Evolutionary conservation across 2,113 vertebrate genomes (phyloP).

Genomic region (Myrmophylax atrothorax): DNA sequence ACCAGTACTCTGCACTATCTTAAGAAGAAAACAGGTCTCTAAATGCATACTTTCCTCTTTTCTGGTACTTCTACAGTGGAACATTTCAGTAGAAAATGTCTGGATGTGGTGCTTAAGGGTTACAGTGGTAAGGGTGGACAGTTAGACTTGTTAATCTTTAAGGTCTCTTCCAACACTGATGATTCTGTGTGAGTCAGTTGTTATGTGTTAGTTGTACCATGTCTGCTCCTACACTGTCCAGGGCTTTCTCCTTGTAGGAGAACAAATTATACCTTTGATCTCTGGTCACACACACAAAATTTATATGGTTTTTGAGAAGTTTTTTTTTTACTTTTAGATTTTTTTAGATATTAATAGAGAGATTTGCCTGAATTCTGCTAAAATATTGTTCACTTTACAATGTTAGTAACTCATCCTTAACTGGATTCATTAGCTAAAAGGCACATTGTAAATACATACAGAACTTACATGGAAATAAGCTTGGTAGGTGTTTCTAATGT

Average conservation of each 20-base stretch:
- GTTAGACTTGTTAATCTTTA: background rate
- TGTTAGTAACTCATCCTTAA: background rate
- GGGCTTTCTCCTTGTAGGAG: background rate
- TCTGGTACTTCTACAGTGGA: background rate
- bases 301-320: rapidly evolving
- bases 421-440: background rate
- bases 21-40: background rate
- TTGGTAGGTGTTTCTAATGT: background rate
- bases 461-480: background rate
- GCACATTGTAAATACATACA: background rate
- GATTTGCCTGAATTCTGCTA: background rate
- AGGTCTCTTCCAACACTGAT: background rate
- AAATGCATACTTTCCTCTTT: background rate
- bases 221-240: background rate
- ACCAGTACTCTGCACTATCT: background rate
- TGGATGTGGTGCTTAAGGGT: background rate
- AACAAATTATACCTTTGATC: background rate
- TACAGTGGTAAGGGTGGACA: background rate
- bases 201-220: background rate
- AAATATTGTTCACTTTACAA: background rate
- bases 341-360: background rate
- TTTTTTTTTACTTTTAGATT: background rate
- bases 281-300: background rate
- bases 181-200: background rate
- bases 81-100: background rate